Evolutionary conservation across 2,888 invertebrate genomes (phyloP).

Genomic region (Choristoneura rosaceana): DNA sequence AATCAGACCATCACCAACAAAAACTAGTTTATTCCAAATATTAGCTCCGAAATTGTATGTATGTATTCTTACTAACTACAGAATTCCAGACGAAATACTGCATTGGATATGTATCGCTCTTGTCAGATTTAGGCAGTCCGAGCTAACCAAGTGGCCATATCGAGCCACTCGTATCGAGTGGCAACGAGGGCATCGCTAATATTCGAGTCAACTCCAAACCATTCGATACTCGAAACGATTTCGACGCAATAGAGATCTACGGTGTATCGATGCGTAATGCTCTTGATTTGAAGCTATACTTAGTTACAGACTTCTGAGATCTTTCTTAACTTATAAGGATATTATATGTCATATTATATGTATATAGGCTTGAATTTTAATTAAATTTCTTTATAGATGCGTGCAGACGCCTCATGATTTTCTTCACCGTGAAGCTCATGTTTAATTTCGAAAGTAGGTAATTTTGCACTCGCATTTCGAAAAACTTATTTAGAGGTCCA

Average conservation of each 20-base stretch:
- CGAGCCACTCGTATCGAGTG: constrained; percentile 34
- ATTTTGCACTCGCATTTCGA: too few relatives aligned
- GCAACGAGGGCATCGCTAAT: constrained; percentile 36
- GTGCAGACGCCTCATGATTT: too few relatives aligned
- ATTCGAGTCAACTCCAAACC: constrained; percentile 27
- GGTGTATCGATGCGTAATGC: constrained; percentile 29
- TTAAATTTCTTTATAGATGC: too few relatives aligned
- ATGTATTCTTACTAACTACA: neutral
- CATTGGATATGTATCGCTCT: neutral
- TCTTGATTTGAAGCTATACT: constrained; percentile 14
- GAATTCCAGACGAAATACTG: neutral
- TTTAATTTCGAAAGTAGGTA: too few relatives aligned
- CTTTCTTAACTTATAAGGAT: neutral
- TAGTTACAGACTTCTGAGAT: neutral
- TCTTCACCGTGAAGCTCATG: too few relatives aligned
- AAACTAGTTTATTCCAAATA: too few relatives aligned
- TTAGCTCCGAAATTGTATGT: too few relatives aligned
- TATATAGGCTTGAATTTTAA: too few relatives aligned
- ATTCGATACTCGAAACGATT: constrained; percentile 36
- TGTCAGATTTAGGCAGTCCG: constrained; percentile 31
- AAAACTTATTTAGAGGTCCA: too few relatives aligned
- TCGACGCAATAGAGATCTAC: constrained; percentile 25
- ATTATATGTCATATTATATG: too few relatives aligned
- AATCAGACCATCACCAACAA: too few relatives aligned
- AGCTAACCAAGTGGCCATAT: constrained; percentile 41